phyloP scores from a whole-genome alignment of 2,797 vertebrate genomes.

The Parauchenoglanis punctatus region DNA sequence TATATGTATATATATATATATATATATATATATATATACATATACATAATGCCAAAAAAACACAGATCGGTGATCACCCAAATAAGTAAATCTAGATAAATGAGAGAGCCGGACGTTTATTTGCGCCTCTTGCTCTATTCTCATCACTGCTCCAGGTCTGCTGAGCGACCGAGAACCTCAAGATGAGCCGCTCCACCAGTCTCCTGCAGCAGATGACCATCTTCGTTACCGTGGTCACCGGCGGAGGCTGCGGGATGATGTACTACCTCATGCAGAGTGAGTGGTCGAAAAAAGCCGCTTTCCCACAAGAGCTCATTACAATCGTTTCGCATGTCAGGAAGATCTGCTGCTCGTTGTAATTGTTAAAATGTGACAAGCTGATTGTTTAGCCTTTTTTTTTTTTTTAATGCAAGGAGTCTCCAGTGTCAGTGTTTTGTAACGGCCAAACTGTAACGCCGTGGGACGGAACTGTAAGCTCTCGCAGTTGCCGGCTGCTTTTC shows the following conservation, averaged over 20 bases:
- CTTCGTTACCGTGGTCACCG: constrained; percentile 73
- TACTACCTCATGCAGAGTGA: constrained; percentile 85
- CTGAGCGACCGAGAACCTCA: background rate
- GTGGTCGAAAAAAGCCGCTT: constrained; percentile 48
- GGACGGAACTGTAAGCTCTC: background rate
- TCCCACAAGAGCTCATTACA: background rate
- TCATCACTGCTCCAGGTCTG: background rate
- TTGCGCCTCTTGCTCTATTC: background rate
- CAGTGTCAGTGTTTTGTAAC: background rate
- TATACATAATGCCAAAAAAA: background rate
- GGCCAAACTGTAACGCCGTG: background rate
- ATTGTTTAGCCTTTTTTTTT: background rate
- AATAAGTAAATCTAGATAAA: background rate
- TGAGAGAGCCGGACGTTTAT: background rate
- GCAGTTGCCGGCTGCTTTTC: background rate
- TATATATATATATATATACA: too few relatives aligned
- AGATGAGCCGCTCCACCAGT: constrained; percentile 68
- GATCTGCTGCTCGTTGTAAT: background rate
- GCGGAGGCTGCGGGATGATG: constrained; percentile 70
- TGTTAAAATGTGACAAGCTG: background rate
- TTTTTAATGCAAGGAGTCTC: background rate
- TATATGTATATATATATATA: background rate
- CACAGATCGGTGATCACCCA: background rate
- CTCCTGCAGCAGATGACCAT: constrained; percentile 76
- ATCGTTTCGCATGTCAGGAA: background rate